Evolutionary conservation across 1,140 invertebrate genomes (phyloP), one percentile per base, ranked within the genome.

Genomic region (Microplitis mediator): DNA sequence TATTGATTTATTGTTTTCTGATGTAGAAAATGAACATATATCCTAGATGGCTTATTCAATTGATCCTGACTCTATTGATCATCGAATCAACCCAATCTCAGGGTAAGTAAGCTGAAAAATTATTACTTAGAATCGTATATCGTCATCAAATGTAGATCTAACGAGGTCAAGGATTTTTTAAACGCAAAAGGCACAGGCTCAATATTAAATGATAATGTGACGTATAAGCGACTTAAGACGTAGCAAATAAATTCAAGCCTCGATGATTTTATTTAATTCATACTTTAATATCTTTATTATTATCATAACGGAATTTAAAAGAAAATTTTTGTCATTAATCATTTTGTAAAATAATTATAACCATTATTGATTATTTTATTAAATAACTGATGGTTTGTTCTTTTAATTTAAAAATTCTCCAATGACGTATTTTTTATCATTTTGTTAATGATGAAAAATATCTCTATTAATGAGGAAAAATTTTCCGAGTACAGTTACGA

Each of bases 31-130:
- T 58, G 56, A 14, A 36, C 4, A 8, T 35, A 32, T 13, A 34
- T 5, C 34, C 54, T n/a, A 16, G 13, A 60, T 13, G 31, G 34
- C n/a, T 36, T 32, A 58, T 36, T 36, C 14, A 35, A 3, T 23
- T 60, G 14, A 23, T 69, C 54, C 14, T 58, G 54, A 58, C 32
- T 14, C n/a, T 70, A 34, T 45, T 70, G 3, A 61, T 61, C 36
- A 31, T 62, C n/a, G 11, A 23, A 9, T 32, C 34, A 32, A 45
- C 32, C 16, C 14, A 63, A 9, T 63, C 69, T 14, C 69, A 71
- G 61, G 69, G 69, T 71, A 14, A 71, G 60, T 71, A 35, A 51
- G 45, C 51, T 23, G 8, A 6, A 8, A 35, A 62, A 62, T 32
- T 62, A 16, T 39, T 70, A 61, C 14, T 62, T 4, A 16, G 32